These are phyloP conservation scores for Caenorhabditis sulstoni DNA, from an alignment of 2,888 invertebrate species.

Conservation along the genomic window DNA sequence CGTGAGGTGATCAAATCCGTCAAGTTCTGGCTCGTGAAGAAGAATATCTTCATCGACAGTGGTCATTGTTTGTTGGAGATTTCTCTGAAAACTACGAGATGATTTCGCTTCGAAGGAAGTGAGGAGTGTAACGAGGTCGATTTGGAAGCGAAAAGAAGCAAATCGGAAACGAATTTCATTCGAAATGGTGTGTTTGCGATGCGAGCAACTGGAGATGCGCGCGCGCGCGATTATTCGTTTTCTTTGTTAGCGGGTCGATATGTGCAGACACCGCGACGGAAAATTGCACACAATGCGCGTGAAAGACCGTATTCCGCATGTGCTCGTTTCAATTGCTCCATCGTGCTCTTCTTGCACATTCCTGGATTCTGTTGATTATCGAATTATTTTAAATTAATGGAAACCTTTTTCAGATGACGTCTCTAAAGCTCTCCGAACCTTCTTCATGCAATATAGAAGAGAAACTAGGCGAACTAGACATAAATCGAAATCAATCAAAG, in stretches of 20 bases:
- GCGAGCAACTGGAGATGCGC: background rate
- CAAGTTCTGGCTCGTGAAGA: slow-evolving; percentile 21
- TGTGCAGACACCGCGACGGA: slow-evolving; percentile 45
- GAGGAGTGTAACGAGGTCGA: background rate
- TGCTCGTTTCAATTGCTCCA: too few species aligned
- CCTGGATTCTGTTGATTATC: too few species aligned
- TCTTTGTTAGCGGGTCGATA: slow-evolving; percentile 11
- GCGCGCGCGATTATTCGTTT: slow-evolving; percentile 9
- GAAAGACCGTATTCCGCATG: background rate
- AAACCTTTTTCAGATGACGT: too few species aligned
- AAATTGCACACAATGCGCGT: slow-evolving; percentile 22
- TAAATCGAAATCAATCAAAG: too few species aligned
- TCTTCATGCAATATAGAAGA: background rate
- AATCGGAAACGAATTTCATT: background rate
- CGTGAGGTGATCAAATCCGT: slow-evolving; percentile 25
- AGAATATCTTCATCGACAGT: slow-evolving; percentile 52
- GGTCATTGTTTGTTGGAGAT: slow-evolving; percentile 21
- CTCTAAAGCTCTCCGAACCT: too few species aligned
- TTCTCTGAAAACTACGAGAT: slow-evolving; percentile 4
- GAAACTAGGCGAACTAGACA: background rate
- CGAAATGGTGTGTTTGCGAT: background rate
- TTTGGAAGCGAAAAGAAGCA: background rate
- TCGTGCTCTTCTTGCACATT: too few species aligned
- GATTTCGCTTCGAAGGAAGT: background rate
- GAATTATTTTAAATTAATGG: too few species aligned